Conservation (phyloP, 2,797 vertebrate species). For the Dipus sagitta region DNA sequence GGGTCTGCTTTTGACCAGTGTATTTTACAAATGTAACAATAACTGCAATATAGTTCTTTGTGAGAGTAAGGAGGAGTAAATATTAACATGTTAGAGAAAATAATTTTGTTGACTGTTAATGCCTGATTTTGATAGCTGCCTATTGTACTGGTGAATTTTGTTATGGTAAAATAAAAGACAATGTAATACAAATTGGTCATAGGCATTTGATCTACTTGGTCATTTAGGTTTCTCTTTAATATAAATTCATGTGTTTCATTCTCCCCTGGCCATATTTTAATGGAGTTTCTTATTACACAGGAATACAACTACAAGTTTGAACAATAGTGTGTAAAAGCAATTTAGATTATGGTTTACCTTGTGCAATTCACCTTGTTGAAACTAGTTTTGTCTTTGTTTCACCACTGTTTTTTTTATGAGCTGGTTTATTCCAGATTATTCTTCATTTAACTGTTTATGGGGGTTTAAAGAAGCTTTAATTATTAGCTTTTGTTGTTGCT, state of each 20-base stretch:
- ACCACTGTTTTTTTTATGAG: constrained; percentile 86
- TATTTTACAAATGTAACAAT: background rate
- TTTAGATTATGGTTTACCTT: constrained; percentile 81
- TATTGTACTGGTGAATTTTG: constrained; percentile 33
- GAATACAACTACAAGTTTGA: constrained; percentile 38
- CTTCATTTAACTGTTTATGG: constrained; percentile 83
- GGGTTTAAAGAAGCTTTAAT: constrained; percentile 86
- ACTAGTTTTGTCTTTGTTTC: constrained; percentile 81
- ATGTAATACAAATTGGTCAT: background rate
- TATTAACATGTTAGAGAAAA: background rate
- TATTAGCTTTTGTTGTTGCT: constrained; percentile 88
- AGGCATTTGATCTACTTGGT: background rate
- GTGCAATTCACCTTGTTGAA: constrained; percentile 80
- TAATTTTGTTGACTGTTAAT: constrained; percentile 12
- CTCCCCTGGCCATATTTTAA: background rate
- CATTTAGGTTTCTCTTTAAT: constrained; percentile 34
- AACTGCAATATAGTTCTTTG: background rate
- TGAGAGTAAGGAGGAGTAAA: constrained; percentile 52
- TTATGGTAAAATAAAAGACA: constrained; percentile 36
- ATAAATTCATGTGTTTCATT: background rate
- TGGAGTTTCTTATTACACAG: background rate
- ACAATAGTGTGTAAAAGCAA: constrained; percentile 55
- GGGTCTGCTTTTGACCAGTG: background rate
- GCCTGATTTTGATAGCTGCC: constrained; percentile 32
- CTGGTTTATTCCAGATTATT: constrained; percentile 83